Evolutionary conservation across 2,113 vertebrate genomes (phyloP), one percentile per base, ranked within the genome.

Genomic region (Tragelaphus strepsiceros): DNA sequence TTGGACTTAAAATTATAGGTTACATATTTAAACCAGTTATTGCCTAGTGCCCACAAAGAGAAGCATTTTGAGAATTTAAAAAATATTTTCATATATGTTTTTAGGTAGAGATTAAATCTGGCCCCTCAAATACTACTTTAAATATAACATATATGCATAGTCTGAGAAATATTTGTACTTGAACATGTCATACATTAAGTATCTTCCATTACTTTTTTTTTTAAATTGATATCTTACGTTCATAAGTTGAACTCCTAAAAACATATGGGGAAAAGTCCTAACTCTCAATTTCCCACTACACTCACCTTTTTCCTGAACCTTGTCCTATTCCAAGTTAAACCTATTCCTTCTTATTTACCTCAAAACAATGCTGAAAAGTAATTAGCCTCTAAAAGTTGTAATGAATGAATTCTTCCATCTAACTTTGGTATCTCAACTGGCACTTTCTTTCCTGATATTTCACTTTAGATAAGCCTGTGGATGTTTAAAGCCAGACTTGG

Each of bases 91-190:
- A 92, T 39, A 78, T 54, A 21, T 83, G 49, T 49, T 86, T 95
- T 96, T 89, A 93, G 51, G 51, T 86, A 92, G 71, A 95, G 74
- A 95, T 97, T 12, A 97, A 93, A 89, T 74, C 32, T 22, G 85
- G 11, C 16, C 56, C 32, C 92, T 94, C 49, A 83, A 87, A 74
- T 96, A 58, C 8, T 43, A 35, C 77, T 81, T 91, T 84, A 15
- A 88, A 95, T 13, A 90, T 4, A 30, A 46, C 26, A 56, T 89
- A 58, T 87, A n/a, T 78, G 46, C 9, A 71, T 19, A 61, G 39
- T 91, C 71, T 83, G 15, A 96, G 62, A 95, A 96, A 43, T 92
- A 91, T 51, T 83, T 96, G 59, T 82, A 86, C 17, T 93, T 94
- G 46, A 19, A 85, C 85, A 53, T 93, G n/a, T 85, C 54, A 67